Evolutionary conservation across 2,888 invertebrate genomes (phyloP), one percentile per base, ranked within the genome.

Genomic region (Erebia epiphron): DNA sequence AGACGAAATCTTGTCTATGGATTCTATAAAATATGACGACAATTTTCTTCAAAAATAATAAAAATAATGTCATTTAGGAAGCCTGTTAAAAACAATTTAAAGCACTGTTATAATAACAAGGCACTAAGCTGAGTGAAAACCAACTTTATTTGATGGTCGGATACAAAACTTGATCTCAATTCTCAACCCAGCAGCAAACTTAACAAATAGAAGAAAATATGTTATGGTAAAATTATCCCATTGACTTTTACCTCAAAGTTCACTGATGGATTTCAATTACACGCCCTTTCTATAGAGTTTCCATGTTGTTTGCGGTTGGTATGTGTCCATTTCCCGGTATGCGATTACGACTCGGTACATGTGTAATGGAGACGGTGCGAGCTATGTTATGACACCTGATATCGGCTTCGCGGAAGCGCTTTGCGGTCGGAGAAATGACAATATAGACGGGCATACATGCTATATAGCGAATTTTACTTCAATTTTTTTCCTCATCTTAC

Each of bases 241-340:
- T 2, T 5, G 46, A 14, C 49, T 49, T 21, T 46, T 49, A 62
- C 62, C 21, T 62, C 14, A 62, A 62, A 62, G 62, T 46, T 62
- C 62, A 49, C 49, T 46, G 62, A 46, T 49, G 62, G 46, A 62
- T 71, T 58, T 65, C 52, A 43, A 65, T 68, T 68, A 61, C 64
- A 9, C 43, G 21, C 56, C n/a, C 54, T 58, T 21, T 60, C 52
- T 41, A 62, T 58, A 58, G 61, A 54, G 54, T 54, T 46, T 61
- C 64, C 52, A 52, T 46, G 50, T 41, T 57, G 49, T 26, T 58
- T 70, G 68, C 68, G 64, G 71, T 57, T 13, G 52, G 35, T 26
- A 54, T 65, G 60, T 35, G 60, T 70, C 68, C 70, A 50, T 58
- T 73, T 70, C 70, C 70, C 65, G 70, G 68, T 73, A 65, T 71